phyloP scores from a whole-genome alignment of 2,888 invertebrate genomes.

The Danaus chrysippus region DNA sequence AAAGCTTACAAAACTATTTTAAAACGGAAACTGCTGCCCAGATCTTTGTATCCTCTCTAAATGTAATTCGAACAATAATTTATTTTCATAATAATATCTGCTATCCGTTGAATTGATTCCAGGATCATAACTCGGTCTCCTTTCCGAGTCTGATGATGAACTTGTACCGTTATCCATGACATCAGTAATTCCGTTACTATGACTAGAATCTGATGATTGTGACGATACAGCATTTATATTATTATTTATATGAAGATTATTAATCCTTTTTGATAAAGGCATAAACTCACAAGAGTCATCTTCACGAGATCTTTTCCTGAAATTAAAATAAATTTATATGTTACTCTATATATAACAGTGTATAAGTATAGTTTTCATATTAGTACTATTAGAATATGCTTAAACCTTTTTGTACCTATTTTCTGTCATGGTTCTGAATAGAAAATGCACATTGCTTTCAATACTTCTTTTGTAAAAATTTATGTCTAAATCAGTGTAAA shows the following conservation, averaged over 20 bases:
- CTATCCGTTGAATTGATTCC: constrained; percentile 88
- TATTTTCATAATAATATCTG: constrained; percentile 93
- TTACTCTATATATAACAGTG: too few relatives aligned
- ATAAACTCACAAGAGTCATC: constrained; percentile 90
- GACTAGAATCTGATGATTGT: constrained; percentile 54
- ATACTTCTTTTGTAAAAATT: constrained; percentile 52
- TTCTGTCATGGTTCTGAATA: constrained; percentile 65
- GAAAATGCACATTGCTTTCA: constrained; percentile 58
- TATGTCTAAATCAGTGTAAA: constrained; percentile 52
- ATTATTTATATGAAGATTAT: constrained; percentile 90
- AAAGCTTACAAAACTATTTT: constrained; percentile 39
- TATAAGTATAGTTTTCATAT: not conserved
- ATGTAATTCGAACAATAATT: constrained; percentile 91
- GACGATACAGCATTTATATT: constrained; percentile 51
- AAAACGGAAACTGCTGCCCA: constrained; percentile 73
- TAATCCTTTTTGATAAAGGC: constrained; percentile 93
- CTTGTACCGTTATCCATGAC: constrained; percentile 33
- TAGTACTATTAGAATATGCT: not conserved
- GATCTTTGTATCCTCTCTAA: constrained; percentile 87
- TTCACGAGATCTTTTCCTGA: constrained; percentile 87
- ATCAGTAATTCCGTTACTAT: constrained; percentile 54
- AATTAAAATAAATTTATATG: constrained; percentile 35
- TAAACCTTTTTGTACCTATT: constrained; percentile 54
- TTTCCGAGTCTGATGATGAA: constrained; percentile 55
- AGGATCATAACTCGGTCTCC: constrained; percentile 83